phyloP scores from a whole-genome alignment of 2,888 invertebrate species.

The Bombylius major region DNA sequence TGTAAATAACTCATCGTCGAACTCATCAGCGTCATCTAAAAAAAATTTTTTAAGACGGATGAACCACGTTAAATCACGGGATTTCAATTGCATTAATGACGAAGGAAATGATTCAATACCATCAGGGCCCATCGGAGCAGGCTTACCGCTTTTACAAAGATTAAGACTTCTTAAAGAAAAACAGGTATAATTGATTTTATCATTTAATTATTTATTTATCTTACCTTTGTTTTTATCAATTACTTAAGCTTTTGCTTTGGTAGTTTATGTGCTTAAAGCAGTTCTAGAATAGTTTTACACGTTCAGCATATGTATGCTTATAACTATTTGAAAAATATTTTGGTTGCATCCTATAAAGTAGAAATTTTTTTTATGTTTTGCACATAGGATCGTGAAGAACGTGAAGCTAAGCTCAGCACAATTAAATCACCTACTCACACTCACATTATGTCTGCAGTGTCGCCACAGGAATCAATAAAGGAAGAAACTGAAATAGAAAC shows the following conservation, averaged over 20 bases:
- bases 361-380: slow-evolving; percentile 27
- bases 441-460: slow-evolving; percentile 49
- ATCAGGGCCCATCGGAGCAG: slow-evolving; percentile 69
- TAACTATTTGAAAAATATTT: background rate
- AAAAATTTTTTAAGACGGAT: slow-evolving; percentile 57
- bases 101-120: slow-evolving; percentile 38
- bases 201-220: background rate
- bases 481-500: slow-evolving; percentile 45
- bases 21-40: slow-evolving; percentile 20
- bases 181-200: slow-evolving; percentile 42
- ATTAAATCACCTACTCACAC: slow-evolving; percentile 43
- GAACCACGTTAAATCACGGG: slow-evolving; percentile 62
- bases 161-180: slow-evolving; percentile 73
- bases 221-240: background rate
- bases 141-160: slow-evolving; percentile 64
- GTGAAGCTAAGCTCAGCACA: slow-evolving; percentile 35
- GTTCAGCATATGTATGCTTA: background rate
- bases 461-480: slow-evolving; percentile 39
- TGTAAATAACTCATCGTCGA: slow-evolving; percentile 28
- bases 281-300: too few species aligned
- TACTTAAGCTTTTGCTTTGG: background rate
- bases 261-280: background rate
- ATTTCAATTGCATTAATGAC: slow-evolving; percentile 43
- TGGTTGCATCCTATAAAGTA: slow-evolving; percentile 1
- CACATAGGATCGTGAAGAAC: slow-evolving; percentile 44